Conservation (phyloP, 2,888 invertebrate genomes). For the Cantharis flavilabris region DNA sequence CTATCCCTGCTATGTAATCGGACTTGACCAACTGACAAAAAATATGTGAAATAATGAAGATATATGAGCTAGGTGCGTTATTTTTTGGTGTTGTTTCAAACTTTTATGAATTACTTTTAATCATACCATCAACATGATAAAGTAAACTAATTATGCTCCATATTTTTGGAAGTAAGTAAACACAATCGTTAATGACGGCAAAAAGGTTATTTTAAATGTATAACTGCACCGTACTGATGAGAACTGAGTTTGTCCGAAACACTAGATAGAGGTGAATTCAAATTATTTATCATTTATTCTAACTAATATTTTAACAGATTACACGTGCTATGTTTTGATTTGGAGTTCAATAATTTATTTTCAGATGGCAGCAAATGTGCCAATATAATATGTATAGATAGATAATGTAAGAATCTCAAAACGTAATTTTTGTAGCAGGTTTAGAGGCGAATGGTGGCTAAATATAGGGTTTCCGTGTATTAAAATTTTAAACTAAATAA, state of each 20-base stretch:
- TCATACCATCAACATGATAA: background rate
- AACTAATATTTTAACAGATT: background rate
- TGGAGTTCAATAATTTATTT: background rate
- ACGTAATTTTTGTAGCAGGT: background rate
- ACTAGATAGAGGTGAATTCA: background rate
- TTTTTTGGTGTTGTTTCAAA: slow-evolving; percentile 1
- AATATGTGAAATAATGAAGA: slow-evolving; percentile 13
- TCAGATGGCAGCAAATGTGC: background rate
- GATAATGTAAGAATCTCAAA: background rate
- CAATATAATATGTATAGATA: background rate
- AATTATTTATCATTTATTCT: background rate
- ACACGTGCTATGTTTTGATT: background rate
- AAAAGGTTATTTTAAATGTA: background rate
- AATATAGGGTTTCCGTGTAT: background rate
- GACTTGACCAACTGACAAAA: slow-evolving; percentile 20
- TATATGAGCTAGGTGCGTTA: slow-evolving; percentile 8
- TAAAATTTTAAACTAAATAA: background rate
- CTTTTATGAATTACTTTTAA: background rate
- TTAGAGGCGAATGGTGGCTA: background rate
- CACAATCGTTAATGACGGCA: background rate
- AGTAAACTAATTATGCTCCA: background rate
- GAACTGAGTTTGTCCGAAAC: background rate
- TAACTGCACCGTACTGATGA: background rate
- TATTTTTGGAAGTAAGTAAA: background rate
- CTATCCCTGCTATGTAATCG: slow-evolving; percentile 17